phyloP scores from a whole-genome alignment of 2,888 invertebrate species.

The Ophraella communa region DNA sequence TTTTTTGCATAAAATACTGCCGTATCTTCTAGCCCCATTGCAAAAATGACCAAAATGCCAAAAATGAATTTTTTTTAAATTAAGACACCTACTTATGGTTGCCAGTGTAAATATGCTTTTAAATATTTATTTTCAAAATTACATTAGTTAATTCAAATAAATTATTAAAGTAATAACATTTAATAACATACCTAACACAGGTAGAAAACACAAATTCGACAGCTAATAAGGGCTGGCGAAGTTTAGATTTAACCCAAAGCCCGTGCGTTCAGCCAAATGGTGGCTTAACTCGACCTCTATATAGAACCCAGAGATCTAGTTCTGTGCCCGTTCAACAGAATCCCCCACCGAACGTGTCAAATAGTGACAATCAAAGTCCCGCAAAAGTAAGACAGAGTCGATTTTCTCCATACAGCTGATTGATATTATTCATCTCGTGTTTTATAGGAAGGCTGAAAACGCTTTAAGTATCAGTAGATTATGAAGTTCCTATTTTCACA shows the following conservation, averaged over 20 bases:
- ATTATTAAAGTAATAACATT: slow-evolving; percentile 20
- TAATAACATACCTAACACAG: slow-evolving; percentile 48
- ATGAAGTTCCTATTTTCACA: not conserved
- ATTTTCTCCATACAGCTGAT: slow-evolving; percentile 19
- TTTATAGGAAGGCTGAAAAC: slow-evolving; percentile 15
- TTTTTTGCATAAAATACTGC: not conserved
- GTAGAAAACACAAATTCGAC: slow-evolving; percentile 53
- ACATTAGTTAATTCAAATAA: not conserved
- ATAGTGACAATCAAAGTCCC: slow-evolving; percentile 52
- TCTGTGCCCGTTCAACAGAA: slow-evolving; percentile 65
- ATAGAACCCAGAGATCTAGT: slow-evolving; percentile 69
- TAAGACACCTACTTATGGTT: not conserved
- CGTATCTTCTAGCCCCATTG: not conserved
- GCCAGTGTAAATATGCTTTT: slow-evolving; percentile 4
- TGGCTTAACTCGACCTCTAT: slow-evolving; percentile 62
- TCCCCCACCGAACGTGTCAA: slow-evolving; percentile 45
- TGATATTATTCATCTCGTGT: slow-evolving; percentile 29
- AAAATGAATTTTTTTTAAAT: not conserved
- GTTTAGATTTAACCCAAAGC: slow-evolving; percentile 61
- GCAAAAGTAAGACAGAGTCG: slow-evolving; percentile 55
- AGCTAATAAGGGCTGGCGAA: slow-evolving; percentile 63
- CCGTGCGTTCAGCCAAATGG: slow-evolving; percentile 52
- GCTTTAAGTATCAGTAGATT: slow-evolving; percentile 17
- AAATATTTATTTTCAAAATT: slow-evolving; percentile 6
- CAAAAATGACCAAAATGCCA: not conserved